A percentile compares a stretch with the other conserved stretches of the same genome.
phyloP scores from a whole-genome alignment of 2,888 invertebrate genomes.

The Gerris lacustris region DNA sequence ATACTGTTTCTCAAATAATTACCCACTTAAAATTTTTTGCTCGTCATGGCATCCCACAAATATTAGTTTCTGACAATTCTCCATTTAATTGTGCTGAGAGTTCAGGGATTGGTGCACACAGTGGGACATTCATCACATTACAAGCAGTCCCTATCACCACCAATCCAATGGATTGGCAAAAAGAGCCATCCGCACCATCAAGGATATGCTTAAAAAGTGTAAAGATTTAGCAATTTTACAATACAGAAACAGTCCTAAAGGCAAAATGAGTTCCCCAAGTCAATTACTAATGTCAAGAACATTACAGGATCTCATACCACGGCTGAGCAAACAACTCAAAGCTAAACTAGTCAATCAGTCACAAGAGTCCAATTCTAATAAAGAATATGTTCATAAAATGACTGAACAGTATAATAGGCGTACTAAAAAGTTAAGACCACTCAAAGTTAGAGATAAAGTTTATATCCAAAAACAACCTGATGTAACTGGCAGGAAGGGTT shows the following conservation, averaged over 20 bases:
- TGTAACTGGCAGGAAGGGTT: background rate
- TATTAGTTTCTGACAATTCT: conserved; percentile 17
- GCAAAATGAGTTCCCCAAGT: background rate
- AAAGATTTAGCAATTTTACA: background rate
- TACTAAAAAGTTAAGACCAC: too few species aligned
- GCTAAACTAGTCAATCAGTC: background rate
- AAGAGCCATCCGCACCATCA: too few species aligned
- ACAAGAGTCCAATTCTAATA: background rate
- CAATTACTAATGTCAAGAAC: background rate
- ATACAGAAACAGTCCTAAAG: background rate
- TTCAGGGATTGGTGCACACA: conserved; percentile 33
- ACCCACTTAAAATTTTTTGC: conserved; percentile 7
- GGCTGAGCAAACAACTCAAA: background rate
- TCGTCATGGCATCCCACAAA: conserved; percentile 15
- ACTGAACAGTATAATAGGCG: background rate
- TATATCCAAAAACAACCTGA: background rate
- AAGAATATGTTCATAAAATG: background rate
- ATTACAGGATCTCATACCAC: too few species aligned
- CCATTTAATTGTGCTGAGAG: background rate
- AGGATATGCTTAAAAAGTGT: background rate
- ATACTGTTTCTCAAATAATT: too few species aligned
- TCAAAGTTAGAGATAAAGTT: background rate
- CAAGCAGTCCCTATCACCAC: background rate
- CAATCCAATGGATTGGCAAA: conserved; percentile 34
- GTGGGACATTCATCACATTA: background rate